Conservation (phyloP, 2,797 vertebrate species). For the Tadarida brasiliensis region DNA sequence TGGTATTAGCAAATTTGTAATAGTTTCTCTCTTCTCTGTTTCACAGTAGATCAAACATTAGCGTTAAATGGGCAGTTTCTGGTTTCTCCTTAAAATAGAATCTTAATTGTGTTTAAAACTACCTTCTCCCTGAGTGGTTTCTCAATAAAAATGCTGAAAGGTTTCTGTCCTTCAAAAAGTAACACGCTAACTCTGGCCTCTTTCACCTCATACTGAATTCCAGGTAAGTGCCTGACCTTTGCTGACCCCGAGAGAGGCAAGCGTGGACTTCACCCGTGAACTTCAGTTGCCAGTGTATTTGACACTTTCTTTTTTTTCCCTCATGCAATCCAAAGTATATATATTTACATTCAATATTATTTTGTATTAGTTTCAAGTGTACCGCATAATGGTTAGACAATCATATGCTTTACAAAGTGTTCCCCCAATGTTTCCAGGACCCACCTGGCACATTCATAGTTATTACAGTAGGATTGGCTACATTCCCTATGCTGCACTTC, state of each 20-base stretch:
- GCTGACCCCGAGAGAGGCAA: neutral
- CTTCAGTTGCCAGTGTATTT: neutral
- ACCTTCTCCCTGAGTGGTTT: constrained; percentile 65
- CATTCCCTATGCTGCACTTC: neutral
- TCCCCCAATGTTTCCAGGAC: neutral
- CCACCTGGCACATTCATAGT: neutral
- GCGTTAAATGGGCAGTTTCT: constrained; percentile 75
- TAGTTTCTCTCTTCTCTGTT: constrained; percentile 72
- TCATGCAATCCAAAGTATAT: neutral
- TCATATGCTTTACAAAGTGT: neutral
- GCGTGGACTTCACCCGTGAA: neutral
- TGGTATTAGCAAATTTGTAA: constrained; percentile 79
- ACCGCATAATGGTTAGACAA: neutral
- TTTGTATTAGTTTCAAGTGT: neutral
- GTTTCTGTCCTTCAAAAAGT: constrained; percentile 69
- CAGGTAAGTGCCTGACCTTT: neutral
- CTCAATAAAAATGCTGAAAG: constrained; percentile 49
- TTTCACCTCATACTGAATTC: neutral
- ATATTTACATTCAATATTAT: neutral
- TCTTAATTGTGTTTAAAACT: constrained; percentile 73
- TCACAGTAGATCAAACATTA: constrained; percentile 78
- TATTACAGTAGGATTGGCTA: neutral
- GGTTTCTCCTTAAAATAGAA: constrained; percentile 77
- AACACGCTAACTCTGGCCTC: neutral
- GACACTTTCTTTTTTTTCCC: neutral